A percentile compares a stretch with the other conserved stretches of the same genome.
phyloP scores from a whole-genome alignment of 2,113 vertebrate genomes.

The Archocentrus centrarchus region DNA sequence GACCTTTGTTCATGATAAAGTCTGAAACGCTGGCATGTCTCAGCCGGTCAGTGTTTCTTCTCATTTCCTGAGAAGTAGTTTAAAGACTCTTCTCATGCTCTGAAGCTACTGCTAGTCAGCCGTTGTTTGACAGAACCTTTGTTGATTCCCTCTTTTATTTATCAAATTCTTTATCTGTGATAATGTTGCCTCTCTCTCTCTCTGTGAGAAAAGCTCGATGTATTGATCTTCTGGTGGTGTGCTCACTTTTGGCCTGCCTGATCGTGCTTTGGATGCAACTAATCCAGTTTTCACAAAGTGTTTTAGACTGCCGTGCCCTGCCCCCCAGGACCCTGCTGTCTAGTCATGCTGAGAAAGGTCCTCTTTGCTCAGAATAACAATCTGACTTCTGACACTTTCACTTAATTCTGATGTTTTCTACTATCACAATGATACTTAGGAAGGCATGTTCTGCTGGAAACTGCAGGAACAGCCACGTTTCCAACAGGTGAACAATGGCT shows the following conservation, averaged over 20 bases:
- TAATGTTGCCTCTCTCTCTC: background rate
- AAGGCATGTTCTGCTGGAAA: background rate
- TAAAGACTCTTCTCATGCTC: background rate
- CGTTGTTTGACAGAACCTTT: background rate
- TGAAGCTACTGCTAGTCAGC: background rate
- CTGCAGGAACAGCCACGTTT: background rate
- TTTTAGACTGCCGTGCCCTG: background rate
- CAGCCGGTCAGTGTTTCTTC: background rate
- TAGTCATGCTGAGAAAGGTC: background rate
- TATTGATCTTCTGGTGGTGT: background rate
- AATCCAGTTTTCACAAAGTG: background rate
- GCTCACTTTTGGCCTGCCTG: background rate
- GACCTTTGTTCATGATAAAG: background rate
- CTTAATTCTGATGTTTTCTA: background rate
- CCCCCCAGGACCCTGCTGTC: background rate
- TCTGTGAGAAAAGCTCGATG: background rate
- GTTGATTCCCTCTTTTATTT: background rate
- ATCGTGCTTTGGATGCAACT: background rate
- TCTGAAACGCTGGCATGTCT: background rate
- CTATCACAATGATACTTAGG: background rate
- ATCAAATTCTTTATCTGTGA: background rate
- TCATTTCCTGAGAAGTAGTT: background rate
- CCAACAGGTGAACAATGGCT: background rate
- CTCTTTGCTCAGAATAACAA: background rate
- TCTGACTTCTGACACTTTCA: slow-evolving; percentile 2